Percentiles rank a stretch among this genome's conserved stretches.
phyloP scores from a whole-genome alignment of 2,113 vertebrate genomes.

The Aphelocoma coerulescens region DNA sequence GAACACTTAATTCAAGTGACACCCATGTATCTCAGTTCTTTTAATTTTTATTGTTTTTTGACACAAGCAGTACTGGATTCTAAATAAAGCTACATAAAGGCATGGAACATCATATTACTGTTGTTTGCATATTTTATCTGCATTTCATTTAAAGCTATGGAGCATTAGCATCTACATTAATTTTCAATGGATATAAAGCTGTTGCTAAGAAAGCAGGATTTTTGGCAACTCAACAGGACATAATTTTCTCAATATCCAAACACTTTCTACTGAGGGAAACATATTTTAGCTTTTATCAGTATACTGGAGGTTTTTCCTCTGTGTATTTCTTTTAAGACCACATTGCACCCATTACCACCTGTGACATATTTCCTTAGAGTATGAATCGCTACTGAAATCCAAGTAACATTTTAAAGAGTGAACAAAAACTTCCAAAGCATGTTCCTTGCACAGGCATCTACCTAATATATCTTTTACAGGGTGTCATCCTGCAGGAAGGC shows the following conservation, averaged over 20 bases:
- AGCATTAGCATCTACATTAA: background rate
- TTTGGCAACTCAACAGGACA: background rate
- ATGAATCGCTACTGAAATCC: background rate
- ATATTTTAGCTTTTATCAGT: background rate
- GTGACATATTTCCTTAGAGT: background rate
- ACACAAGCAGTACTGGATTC: background rate
- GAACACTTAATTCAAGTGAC: background rate
- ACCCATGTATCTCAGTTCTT: background rate
- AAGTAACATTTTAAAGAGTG: background rate
- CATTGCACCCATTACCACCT: background rate
- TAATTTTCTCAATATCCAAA: background rate
- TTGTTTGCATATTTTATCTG: background rate
- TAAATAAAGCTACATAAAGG: background rate
- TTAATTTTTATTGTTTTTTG: background rate
- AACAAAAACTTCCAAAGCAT: background rate
- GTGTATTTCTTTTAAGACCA: background rate
- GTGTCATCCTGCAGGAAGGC: background rate
- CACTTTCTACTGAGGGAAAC: background rate
- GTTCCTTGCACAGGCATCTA: background rate
- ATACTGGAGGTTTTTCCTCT: background rate
- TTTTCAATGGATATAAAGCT: background rate
- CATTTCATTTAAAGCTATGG: background rate
- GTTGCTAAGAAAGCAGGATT: background rate
- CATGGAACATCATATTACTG: background rate
- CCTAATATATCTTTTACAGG: background rate